Evolutionary conservation across 2,888 invertebrate genomes (phyloP).

Genomic region (Ramazzottius varieornatus): DNA sequence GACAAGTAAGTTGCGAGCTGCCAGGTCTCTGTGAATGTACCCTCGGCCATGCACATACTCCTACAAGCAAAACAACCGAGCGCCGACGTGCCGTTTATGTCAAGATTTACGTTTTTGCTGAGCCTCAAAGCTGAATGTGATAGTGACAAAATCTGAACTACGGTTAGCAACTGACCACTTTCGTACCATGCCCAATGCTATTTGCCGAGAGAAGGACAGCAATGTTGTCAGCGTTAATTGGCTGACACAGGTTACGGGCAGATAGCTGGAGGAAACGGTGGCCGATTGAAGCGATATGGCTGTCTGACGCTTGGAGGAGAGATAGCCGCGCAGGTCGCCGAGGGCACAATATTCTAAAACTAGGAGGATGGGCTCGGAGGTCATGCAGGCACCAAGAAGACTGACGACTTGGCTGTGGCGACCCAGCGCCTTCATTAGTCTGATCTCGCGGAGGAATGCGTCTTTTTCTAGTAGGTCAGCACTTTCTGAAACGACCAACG

Average conservation of each 20-base stretch:
- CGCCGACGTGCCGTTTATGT: too few relatives aligned
- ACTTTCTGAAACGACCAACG: background rate
- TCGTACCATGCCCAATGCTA: background rate
- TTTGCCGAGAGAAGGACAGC: background rate
- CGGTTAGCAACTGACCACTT: background rate
- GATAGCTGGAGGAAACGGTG: too few relatives aligned
- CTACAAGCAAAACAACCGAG: too few relatives aligned
- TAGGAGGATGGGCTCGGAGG: background rate
- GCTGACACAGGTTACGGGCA: too few relatives aligned
- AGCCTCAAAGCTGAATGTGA: too few relatives aligned
- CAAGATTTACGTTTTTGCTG: too few relatives aligned
- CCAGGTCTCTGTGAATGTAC: constrained; percentile 19
- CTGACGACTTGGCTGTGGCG: background rate
- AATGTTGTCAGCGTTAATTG: background rate
- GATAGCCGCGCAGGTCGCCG: background rate
- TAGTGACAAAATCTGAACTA: too few relatives aligned
- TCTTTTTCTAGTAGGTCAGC: background rate
- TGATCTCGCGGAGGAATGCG: background rate
- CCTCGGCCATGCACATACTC: background rate
- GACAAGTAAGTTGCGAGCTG: constrained; percentile 19
- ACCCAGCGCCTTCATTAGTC: background rate
- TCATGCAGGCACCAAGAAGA: background rate
- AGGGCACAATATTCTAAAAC: background rate
- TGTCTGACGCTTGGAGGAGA: background rate
- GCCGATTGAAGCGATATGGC: too few relatives aligned